phyloP scores from a whole-genome alignment of 2,797 vertebrate species.

The Megaceryle alcyon region DNA sequence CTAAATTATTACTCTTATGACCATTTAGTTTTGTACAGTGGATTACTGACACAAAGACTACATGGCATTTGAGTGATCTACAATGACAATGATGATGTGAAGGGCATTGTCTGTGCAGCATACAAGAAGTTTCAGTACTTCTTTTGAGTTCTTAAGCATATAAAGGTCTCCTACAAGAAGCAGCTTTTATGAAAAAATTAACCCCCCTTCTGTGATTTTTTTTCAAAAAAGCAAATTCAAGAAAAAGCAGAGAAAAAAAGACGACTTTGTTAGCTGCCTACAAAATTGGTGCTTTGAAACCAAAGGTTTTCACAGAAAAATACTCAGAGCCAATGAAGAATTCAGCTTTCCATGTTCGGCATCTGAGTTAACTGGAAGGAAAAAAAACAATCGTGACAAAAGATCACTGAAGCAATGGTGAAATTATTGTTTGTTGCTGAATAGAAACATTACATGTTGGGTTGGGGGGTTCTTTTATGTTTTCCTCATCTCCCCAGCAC shows the following conservation, averaged over 20 bases:
- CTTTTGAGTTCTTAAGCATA: not conserved
- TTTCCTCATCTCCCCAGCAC: not conserved
- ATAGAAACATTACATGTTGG: not conserved
- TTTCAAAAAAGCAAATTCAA: not conserved
- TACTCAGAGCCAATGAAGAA: not conserved
- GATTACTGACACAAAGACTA: not conserved
- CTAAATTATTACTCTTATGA: not conserved
- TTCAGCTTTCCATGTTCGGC: not conserved
- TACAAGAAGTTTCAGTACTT: not conserved
- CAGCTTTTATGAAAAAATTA: not conserved
- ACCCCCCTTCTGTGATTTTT: not conserved
- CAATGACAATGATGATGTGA: not conserved
- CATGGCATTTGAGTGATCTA: not conserved
- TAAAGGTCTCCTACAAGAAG: not conserved
- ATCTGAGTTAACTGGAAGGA: not conserved
- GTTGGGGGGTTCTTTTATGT: not conserved
- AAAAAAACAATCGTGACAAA: not conserved
- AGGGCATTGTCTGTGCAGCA: not conserved
- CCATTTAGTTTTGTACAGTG: not conserved
- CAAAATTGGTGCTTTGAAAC: not conserved
- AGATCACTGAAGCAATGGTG: not conserved
- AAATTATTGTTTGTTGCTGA: not conserved
- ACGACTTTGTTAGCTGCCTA: not conserved
- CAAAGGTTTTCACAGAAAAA: not conserved
- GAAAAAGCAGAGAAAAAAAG: not conserved